phyloP scores from a whole-genome alignment of 2,797 vertebrate genomes.

The Hoplostethus atlanticus region DNA sequence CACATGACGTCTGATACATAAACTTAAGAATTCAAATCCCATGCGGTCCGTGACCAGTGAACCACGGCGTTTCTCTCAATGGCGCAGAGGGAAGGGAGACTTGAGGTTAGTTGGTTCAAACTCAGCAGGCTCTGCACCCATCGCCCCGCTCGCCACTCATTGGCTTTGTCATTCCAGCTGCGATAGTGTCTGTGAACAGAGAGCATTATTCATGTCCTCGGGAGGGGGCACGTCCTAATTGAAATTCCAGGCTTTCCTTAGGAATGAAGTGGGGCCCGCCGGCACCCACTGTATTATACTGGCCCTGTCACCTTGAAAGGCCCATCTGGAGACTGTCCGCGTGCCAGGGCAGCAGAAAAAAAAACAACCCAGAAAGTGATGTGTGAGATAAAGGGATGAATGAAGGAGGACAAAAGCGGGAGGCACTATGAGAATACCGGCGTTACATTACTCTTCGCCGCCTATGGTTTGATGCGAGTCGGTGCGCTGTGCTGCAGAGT shows the following conservation, averaged over 20 bases:
- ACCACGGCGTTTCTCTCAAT: slow-evolving; percentile 53
- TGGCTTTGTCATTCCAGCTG: slow-evolving; percentile 81
- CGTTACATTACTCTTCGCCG: slow-evolving; percentile 37
- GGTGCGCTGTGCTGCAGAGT: slow-evolving; percentile 57
- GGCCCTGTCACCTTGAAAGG: slow-evolving; percentile 77
- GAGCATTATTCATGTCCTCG: slow-evolving; percentile 83
- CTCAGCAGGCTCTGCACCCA: slow-evolving; percentile 72
- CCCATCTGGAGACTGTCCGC: slow-evolving; percentile 62
- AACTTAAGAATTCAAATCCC: slow-evolving; percentile 65
- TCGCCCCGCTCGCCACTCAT: slow-evolving; percentile 69
- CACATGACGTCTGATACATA: slow-evolving; percentile 53
- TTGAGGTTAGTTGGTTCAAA: slow-evolving; percentile 77
- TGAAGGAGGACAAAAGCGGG: slow-evolving; percentile 33
- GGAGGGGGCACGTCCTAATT: slow-evolving; percentile 82
- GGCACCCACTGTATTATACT: slow-evolving; percentile 76
- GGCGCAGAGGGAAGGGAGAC: slow-evolving; percentile 27
- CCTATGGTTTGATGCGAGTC: slow-evolving; percentile 50
- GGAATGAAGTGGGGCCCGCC: slow-evolving; percentile 66
- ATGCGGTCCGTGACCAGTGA: slow-evolving; percentile 55
- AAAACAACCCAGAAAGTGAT: slow-evolving; percentile 24
- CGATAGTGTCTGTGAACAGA: slow-evolving; percentile 80
- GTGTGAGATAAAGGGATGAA: slow-evolving; percentile 38
- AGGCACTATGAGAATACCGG: slow-evolving; percentile 2
- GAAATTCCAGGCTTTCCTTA: slow-evolving; percentile 83
- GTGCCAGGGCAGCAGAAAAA: slow-evolving; percentile 56